These are phyloP conservation scores for Eupithecia pulchellata DNA, from an alignment of 2,888 invertebrate species.

Conservation along the genomic window DNA sequence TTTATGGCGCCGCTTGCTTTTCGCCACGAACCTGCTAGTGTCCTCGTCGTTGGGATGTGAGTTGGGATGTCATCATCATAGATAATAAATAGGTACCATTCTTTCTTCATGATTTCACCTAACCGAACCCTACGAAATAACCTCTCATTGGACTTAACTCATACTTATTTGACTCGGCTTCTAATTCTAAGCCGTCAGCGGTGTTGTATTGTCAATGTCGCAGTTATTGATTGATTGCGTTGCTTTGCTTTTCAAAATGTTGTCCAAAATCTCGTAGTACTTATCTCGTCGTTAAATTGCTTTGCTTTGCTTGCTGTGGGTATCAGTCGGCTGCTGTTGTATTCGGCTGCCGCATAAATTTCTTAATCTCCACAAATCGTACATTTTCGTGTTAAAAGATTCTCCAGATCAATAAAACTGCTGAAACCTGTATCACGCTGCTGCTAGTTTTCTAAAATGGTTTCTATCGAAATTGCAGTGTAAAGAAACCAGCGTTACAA, in stretches of 20 bases:
- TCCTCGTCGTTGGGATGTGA: too few species aligned
- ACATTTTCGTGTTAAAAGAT: constrained; percentile 37
- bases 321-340: constrained; percentile 14
- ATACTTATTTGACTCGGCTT: too few species aligned
- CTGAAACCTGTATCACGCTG: constrained; percentile 8
- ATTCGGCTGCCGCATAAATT: constrained; percentile 8
- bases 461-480: constrained; percentile 15
- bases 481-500: constrained; percentile 20
- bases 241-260: constrained; percentile 5
- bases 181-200: not conserved
- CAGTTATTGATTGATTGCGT: not conserved
- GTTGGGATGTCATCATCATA: too few species aligned
- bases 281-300: not conserved
- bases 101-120: too few species aligned
- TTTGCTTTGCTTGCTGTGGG: constrained; percentile 13
- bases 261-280: constrained; percentile 1
- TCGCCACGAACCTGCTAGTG: too few species aligned
- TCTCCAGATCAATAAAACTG: constrained; percentile 9
- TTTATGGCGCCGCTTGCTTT: too few species aligned
- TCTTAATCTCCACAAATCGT: constrained; percentile 22
- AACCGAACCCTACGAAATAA: too few species aligned
- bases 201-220: not conserved
- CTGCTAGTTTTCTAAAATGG: constrained; percentile 20
- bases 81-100: too few species aligned
- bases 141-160: too few species aligned